Percentiles rank a stretch among this genome's conserved stretches.
These are phyloP conservation scores for Sinonovacula constricta DNA, from an alignment of 1,140 invertebrate species.

Conservation along the genomic window DNA sequence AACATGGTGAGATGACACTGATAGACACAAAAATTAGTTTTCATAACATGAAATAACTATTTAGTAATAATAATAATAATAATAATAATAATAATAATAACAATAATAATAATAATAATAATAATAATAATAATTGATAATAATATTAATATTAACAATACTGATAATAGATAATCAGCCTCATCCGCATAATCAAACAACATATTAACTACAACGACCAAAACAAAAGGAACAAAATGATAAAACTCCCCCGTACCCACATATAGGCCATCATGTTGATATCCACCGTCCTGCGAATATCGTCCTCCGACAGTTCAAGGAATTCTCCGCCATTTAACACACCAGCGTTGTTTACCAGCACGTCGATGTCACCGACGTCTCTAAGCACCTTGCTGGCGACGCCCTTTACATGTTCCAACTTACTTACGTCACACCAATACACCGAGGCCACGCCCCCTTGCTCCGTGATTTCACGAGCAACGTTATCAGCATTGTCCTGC, in stretches of 20 bases:
- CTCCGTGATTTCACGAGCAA: conserved; percentile 61
- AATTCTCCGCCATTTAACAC: conserved; percentile 90
- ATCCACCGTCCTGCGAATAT: conserved; percentile 83
- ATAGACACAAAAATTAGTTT: too few relatives aligned
- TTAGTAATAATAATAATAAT: too few relatives aligned
- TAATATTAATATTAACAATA: neutral
- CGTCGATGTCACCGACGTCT: conserved; percentile 91
- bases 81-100: too few relatives aligned
- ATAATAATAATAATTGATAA: too few relatives aligned
- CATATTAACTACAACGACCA: too few relatives aligned
- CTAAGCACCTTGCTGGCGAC: conserved; percentile 78
- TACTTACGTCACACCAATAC: conserved; percentile 73
- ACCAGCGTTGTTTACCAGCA: conserved; percentile 96
- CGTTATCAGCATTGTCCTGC: conserved; percentile 83
- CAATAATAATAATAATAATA: too few relatives aligned
- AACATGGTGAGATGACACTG: too few relatives aligned
- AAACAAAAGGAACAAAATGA: neutral
- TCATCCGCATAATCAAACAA: too few relatives aligned
- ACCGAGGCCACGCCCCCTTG: conserved; percentile 60
- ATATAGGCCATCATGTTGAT: conserved; percentile 84
- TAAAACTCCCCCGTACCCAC: conserved; percentile 80
- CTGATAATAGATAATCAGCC: neutral
- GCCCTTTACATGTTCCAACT: conserved; percentile 60
- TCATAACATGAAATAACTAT: too few relatives aligned
- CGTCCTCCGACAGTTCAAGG: conserved; percentile 88